phyloP scores from a whole-genome alignment of 2,797 vertebrate genomes.

The Cryptoblepharus egeriae region DNA sequence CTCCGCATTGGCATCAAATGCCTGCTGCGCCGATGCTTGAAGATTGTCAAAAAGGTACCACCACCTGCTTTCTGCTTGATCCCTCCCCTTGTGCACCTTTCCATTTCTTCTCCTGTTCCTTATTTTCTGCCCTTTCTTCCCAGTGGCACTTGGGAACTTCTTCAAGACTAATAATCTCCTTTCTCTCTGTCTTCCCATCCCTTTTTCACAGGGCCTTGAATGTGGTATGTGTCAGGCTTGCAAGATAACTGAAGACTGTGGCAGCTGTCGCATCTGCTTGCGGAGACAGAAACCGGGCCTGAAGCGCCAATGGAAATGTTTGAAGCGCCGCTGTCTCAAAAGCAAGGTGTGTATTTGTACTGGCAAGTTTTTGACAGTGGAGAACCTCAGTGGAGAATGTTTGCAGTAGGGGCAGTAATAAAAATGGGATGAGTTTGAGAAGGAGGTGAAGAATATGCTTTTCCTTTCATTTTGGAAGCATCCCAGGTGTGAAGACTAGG shows the following conservation, averaged over 20 bases:
- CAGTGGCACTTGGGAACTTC: neutral
- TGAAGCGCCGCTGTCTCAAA: constrained; percentile 70
- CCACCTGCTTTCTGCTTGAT: constrained; percentile 42
- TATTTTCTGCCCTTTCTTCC: neutral
- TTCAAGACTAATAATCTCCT: neutral
- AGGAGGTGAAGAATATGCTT: neutral
- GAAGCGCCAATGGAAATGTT: constrained; percentile 70
- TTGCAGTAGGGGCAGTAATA: neutral
- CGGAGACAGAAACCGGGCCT: constrained; percentile 65
- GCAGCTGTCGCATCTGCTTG: constrained; percentile 84
- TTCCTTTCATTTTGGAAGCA: too few species aligned
- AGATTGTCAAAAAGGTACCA: constrained; percentile 71
- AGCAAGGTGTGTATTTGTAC: constrained; percentile 43
- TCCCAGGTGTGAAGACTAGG: neutral
- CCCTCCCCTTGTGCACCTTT: neutral
- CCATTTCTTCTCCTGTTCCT: neutral
- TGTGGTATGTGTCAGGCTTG: constrained; percentile 89
- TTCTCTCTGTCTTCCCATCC: neutral
- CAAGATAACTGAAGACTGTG: constrained; percentile 83
- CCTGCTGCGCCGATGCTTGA: constrained; percentile 72
- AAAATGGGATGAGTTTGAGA: neutral
- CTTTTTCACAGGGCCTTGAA: constrained; percentile 79
- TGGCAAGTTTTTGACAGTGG: neutral
- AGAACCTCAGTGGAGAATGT: too few species aligned
- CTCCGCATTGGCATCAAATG: constrained; percentile 69